A percentile compares a stretch with the other conserved stretches of the same genome.
Conservation (phyloP, 1,140 invertebrate genomes). For the Ceratosolen solmsi region DNA sequence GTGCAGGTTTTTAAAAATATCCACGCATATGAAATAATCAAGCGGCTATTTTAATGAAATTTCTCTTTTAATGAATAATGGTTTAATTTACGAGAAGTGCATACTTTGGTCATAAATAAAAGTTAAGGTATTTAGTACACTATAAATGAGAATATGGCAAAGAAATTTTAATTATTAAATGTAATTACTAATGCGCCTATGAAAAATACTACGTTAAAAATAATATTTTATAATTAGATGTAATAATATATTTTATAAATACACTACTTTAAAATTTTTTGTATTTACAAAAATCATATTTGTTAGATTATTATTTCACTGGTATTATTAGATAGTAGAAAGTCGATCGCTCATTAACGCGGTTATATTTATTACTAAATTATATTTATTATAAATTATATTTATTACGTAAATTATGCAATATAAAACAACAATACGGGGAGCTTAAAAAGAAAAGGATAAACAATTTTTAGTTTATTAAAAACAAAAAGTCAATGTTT, state of each 20-base stretch:
- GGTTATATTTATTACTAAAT: not conserved
- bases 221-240: too few relatives aligned
- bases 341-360: not conserved
- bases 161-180: not conserved
- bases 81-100: not conserved
- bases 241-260: too few relatives aligned
- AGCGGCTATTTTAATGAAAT: slow-evolving; percentile 1
- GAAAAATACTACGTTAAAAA: too few relatives aligned
- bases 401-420: not conserved
- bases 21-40: not conserved
- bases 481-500: not conserved
- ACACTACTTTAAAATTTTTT: not conserved
- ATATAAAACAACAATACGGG: not conserved
- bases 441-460: not conserved
- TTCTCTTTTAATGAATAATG: slow-evolving; percentile 5
- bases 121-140: not conserved
- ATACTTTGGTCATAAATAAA: not conserved
- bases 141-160: not conserved
- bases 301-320: too few relatives aligned
- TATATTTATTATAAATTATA: not conserved
- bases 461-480: not conserved
- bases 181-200: too few relatives aligned
- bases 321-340: too few relatives aligned
- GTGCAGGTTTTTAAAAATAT: not conserved
- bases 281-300: not conserved